Conservation (phyloP, 2,888 invertebrate genomes). For the Andrena fulva region DNA sequence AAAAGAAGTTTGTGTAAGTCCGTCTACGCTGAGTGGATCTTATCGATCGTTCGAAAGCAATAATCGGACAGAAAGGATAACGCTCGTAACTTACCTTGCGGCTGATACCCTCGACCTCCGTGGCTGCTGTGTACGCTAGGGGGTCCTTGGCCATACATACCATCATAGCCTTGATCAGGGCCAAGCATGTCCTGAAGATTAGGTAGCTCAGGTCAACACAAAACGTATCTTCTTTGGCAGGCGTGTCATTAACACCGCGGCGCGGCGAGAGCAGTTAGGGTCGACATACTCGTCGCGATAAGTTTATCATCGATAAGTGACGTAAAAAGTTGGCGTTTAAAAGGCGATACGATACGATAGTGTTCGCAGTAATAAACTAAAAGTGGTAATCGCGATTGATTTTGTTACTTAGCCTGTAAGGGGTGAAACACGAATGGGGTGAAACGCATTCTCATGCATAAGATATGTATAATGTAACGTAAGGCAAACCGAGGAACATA, state of each 20-base stretch:
- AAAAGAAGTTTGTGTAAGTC: conserved; percentile 25
- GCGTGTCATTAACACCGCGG: conserved; percentile 63
- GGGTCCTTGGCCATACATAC: conserved; percentile 96
- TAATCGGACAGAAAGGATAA: conserved; percentile 59
- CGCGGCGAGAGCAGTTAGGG: conserved; percentile 40
- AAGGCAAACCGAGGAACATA: conserved; percentile 53
- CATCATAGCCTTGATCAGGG: conserved; percentile 96
- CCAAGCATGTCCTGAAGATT: conserved; percentile 93
- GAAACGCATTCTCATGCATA: conserved; percentile 81
- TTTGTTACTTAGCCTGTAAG: conserved; percentile 29
- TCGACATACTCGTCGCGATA: conserved; percentile 36
- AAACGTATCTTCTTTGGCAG: conserved; percentile 73
- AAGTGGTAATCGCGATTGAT: conserved; percentile 23
- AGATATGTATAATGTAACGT: conserved; percentile 73
- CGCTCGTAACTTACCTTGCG: conserved; percentile 90
- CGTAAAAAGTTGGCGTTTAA: conserved; percentile 24
- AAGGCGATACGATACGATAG: conserved; percentile 15
- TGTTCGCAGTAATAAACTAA: conserved; percentile 10
- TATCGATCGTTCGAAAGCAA: conserved; percentile 60
- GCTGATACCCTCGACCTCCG: conserved; percentile 92
- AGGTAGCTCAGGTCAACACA: conserved; percentile 83
- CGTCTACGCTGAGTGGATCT: conserved; percentile 55
- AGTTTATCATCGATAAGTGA: conserved; percentile 43
- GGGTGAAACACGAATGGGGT: conserved; percentile 58
- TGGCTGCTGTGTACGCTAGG: conserved; percentile 94